phyloP scores from a whole-genome alignment of 2,113 vertebrate genomes.

The Daubentonia madagascariensis region DNA sequence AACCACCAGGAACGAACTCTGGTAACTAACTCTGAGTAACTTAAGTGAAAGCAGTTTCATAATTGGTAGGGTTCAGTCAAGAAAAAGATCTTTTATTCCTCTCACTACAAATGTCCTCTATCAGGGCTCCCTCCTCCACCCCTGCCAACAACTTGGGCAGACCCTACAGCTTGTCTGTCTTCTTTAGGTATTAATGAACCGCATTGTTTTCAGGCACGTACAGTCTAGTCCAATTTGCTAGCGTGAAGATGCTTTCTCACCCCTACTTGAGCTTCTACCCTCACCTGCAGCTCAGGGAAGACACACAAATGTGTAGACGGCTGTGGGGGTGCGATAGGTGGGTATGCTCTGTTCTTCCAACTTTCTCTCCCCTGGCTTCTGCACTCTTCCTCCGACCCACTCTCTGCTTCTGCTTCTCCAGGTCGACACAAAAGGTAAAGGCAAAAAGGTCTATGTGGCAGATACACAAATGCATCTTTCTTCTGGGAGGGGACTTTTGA shows the following conservation, averaged over 20 bases:
- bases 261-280: background rate
- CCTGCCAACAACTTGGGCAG: background rate
- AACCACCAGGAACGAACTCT: background rate
- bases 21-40: background rate
- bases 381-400: background rate
- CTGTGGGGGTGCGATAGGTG: rapidly evolving
- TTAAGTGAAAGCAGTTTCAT: background rate
- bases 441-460: background rate
- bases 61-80: background rate
- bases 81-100: background rate
- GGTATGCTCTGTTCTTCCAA: background rate
- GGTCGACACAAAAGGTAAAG: background rate
- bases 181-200: background rate
- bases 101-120: background rate
- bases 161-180: background rate
- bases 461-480: background rate
- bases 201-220: background rate
- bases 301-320: background rate
- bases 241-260: background rate
- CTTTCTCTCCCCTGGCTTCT: background rate
- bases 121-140: background rate
- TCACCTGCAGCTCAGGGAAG: background rate
- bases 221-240: background rate
- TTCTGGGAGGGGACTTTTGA: background rate
- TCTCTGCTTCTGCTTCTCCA: background rate